Evolutionary conservation across 2,113 vertebrate species (phyloP).

Genomic region (Misgurnus anguillicaudatus): DNA sequence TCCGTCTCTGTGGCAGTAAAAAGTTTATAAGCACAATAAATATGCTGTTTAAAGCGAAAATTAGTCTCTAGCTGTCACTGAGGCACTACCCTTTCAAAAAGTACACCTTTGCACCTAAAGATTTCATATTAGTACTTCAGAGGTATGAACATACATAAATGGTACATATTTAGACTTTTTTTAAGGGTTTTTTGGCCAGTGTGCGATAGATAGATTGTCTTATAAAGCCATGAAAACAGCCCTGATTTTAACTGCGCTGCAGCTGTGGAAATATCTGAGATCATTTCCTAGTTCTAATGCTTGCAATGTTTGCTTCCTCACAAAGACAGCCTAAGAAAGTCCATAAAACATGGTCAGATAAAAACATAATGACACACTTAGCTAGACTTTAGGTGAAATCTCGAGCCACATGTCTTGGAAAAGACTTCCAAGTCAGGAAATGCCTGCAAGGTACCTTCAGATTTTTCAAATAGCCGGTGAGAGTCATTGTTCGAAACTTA

Average conservation of each 20-base stretch:
- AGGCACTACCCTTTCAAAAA: too few species aligned
- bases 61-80: too few species aligned
- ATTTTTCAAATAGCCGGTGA: neutral
- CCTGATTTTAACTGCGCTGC: constrained; percentile 2
- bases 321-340: constrained; percentile 20
- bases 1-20: too few species aligned
- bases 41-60: too few species aligned
- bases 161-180: too few species aligned
- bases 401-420: constrained; percentile 9
- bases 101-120: too few species aligned
- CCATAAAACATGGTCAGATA: constrained; percentile 24
- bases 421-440: neutral
- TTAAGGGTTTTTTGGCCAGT: too few species aligned
- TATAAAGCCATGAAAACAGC: too few species aligned
- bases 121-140: too few species aligned
- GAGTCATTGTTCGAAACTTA: constrained; percentile 21
- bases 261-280: constrained; percentile 32
- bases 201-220: too few species aligned
- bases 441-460: constrained; percentile 5
- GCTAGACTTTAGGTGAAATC: neutral
- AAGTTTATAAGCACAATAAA: too few species aligned
- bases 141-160: too few species aligned
- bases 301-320: constrained; percentile 9
- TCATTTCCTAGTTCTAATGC: constrained; percentile 20
- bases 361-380: constrained; percentile 17